These are phyloP conservation scores for Eurois occulta DNA, from an alignment of 2,888 invertebrate genomes.

Conservation along the genomic window DNA sequence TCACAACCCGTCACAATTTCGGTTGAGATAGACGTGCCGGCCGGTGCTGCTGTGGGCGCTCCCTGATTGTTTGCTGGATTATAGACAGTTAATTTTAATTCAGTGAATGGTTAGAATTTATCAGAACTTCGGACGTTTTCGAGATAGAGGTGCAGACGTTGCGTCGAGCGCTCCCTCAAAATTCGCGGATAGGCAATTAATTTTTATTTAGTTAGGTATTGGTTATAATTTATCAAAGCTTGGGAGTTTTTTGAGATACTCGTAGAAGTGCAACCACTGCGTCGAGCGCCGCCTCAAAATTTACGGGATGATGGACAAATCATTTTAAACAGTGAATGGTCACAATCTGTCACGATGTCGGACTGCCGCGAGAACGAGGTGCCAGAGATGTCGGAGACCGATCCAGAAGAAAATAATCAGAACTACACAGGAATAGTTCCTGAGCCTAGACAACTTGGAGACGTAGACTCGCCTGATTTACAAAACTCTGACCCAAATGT, in stretches of 20 bases:
- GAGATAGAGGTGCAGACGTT: not conserved
- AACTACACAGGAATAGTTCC: not conserved
- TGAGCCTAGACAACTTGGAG: not conserved
- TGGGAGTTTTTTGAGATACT: not conserved
- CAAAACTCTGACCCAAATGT: slow-evolving; percentile 16
- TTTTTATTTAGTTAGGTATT: not conserved
- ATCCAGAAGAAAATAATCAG: not conserved
- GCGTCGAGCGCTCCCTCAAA: not conserved
- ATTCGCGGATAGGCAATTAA: not conserved
- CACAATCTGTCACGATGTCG: slow-evolving; percentile 13
- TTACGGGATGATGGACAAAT: not conserved
- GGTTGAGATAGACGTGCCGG: not conserved
- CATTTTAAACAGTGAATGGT: not conserved
- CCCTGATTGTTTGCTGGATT: not conserved
- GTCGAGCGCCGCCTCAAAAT: not conserved
- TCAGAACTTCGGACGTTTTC: not conserved
- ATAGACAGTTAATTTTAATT: not conserved
- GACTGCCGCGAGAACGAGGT: slow-evolving; percentile 3
- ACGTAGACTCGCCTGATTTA: not conserved
- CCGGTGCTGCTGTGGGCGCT: not conserved
- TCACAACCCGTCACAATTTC: not conserved
- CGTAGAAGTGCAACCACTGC: not conserved
- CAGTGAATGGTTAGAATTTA: slow-evolving; percentile 1
- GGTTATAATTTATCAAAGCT: not conserved
- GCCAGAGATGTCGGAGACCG: not conserved